Percentiles rank a stretch among this genome's conserved stretches.
Evolutionary conservation across 2,888 invertebrate genomes (phyloP).

Genomic region (Torymus aiolomorphi): DNA sequence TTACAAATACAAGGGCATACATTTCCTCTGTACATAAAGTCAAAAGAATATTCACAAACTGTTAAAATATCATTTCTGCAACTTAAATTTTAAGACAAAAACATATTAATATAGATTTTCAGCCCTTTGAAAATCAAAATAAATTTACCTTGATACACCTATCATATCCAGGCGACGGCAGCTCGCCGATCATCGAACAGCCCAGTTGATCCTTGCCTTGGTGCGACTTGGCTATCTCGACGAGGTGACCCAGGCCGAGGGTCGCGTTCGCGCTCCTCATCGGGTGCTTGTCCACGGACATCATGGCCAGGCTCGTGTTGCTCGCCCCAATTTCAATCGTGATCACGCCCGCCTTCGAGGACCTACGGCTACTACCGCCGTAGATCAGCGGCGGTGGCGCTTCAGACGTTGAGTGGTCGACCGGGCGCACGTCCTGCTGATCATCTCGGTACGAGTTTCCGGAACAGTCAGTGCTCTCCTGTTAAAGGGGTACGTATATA

Average conservation of each 20-base stretch:
- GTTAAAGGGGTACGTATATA: slow-evolving; percentile 39
- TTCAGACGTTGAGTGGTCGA: slow-evolving; percentile 1
- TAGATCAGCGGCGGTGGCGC: neutral
- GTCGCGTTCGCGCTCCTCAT: neutral
- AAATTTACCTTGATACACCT: slow-evolving; percentile 22
- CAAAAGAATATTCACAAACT: too few species aligned
- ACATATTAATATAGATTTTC: too few species aligned
- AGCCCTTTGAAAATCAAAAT: neutral
- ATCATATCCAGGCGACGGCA: slow-evolving; percentile 29
- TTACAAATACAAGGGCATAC: too few species aligned
- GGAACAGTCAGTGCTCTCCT: slow-evolving; percentile 69
- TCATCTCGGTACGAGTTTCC: slow-evolving; percentile 68
- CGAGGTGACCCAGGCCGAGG: neutral
- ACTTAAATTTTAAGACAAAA: too few species aligned
- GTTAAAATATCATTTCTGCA: too few species aligned
- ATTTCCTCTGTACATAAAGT: too few species aligned
- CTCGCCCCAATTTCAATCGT: slow-evolving; percentile 49
- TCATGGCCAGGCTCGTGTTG: slow-evolving; percentile 47
- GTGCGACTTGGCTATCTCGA: slow-evolving; percentile 11
- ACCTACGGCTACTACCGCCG: neutral
- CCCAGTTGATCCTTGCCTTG: neutral
- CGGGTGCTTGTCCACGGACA: neutral
- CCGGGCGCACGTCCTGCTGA: neutral
- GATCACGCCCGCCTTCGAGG: slow-evolving; percentile 14
- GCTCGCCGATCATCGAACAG: slow-evolving; percentile 12